Evolutionary conservation across 1,140 invertebrate genomes (phyloP), one percentile per base, ranked within the genome.

Genomic region (Aradophagus sp.): DNA sequence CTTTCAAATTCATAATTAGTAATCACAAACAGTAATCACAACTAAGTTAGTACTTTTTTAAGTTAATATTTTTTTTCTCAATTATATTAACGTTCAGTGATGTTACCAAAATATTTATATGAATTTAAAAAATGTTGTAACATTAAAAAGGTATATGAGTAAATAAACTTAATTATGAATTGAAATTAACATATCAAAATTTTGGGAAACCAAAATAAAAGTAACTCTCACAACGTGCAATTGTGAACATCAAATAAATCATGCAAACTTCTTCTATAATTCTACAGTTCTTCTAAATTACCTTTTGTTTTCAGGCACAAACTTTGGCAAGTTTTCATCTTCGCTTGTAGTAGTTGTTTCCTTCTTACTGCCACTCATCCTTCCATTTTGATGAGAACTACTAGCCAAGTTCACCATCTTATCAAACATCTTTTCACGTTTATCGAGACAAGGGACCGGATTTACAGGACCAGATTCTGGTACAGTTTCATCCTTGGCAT

Each of bases 331-430:
- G 6, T 65, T 71, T 6, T 78, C 74, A 0, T 80, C 75, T 0
- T 80, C 68, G 7, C 27, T 76, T 2, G 36, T 15, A 16, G 61
- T 50, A 15, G 45, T 1, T 1, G 4, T 0, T n/a, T 63, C 31
- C 41, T 83, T 74, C 14, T 81, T 84, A 0, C 34, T 75, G 0
- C 48, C 74, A 3, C 84, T 80, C 84, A 87, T 87, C 23, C 84
- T 72, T 20, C 87, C 85, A 44, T 84, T 85, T 36, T 86, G 84
- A 65, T 90, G 87, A 0, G 92, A 93, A 77, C 91, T 92, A 14
- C 89, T 89, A 0, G 93, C 92, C 10, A 93, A 83, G 80, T 95
- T 95, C 0, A 90, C 87, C 93, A 94, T 95, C 79, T 92, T 93
- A 76, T 94, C 93, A 77, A 94, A 94, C 88, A 93, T 92, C 63